phyloP scores from a whole-genome alignment of 2,797 vertebrate genomes.

The Ctenopoma kingsleyae region DNA sequence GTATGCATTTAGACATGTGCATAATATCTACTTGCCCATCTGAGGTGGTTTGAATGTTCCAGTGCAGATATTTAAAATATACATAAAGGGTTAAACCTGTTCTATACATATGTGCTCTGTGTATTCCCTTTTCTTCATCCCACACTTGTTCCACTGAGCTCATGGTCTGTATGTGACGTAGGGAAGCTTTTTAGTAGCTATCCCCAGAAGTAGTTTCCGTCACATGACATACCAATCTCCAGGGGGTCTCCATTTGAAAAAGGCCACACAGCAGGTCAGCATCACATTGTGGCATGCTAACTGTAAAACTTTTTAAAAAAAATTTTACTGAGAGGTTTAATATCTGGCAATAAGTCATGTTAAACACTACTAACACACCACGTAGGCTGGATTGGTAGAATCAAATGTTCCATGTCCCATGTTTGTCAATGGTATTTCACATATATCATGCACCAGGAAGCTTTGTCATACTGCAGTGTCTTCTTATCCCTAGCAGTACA shows the following conservation, averaged over 20 bases:
- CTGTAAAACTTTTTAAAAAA: neutral
- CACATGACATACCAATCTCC: slow-evolving; percentile 5
- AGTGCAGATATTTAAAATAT: neutral
- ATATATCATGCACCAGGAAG: neutral
- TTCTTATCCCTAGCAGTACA: neutral
- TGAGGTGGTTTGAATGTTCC: neutral
- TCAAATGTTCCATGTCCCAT: slow-evolving; percentile 2
- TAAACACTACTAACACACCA: neutral
- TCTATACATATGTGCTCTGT: neutral
- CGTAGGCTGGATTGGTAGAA: slow-evolving; percentile 1
- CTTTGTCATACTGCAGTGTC: no score
- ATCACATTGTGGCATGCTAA: neutral
- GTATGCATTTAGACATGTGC: neutral
- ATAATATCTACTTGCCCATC: no score
- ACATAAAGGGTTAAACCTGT: neutral
- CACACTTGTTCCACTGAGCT: slow-evolving; percentile 8
- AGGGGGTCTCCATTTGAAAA: slow-evolving; percentile 13
- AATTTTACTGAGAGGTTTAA: neutral
- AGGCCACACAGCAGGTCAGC: neutral
- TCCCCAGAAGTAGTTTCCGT: slow-evolving; percentile 2
- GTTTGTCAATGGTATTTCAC: slow-evolving; percentile 10
- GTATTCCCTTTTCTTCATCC: neutral
- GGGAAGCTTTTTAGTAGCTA: neutral
- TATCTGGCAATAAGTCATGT: slow-evolving; percentile 1
- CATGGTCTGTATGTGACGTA: neutral